Evolutionary conservation across 2,797 vertebrate species (phyloP).

Genomic region (Hypotaenidia okinawae): DNA sequence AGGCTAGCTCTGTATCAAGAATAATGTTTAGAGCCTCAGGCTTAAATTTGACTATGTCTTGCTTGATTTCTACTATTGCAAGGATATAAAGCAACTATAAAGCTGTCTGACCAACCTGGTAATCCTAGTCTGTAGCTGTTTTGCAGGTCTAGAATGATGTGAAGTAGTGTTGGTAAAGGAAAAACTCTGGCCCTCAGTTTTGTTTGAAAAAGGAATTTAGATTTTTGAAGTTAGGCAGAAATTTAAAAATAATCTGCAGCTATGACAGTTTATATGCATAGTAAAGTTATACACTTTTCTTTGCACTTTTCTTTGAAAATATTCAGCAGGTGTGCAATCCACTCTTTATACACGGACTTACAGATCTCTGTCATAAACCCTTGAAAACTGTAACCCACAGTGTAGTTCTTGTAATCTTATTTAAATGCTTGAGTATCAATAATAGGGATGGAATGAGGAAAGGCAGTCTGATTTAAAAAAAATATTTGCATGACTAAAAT

Average conservation of each 20-base stretch:
- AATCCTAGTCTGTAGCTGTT: not conserved
- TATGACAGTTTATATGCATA: not conserved
- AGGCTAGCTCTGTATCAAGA: conserved; percentile 34
- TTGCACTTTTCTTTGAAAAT: not conserved
- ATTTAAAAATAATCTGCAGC: not conserved
- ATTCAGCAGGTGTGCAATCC: not conserved
- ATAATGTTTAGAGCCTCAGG: conserved; percentile 7
- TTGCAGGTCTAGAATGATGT: not conserved
- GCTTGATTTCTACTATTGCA: not conserved
- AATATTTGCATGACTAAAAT: not conserved
- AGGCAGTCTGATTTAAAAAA: not conserved
- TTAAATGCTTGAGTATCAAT: not conserved
- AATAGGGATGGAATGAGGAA: not conserved
- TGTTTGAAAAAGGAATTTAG: not conserved
- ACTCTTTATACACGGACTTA: not conserved
- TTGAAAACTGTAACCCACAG: not conserved
- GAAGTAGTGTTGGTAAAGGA: not conserved
- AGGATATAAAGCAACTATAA: conserved; percentile 20
- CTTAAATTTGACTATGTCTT: conserved; percentile 43
- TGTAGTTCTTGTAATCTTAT: not conserved
- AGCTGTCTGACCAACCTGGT: conserved; percentile 16
- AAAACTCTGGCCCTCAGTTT: accelerated
- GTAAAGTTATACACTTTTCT: not conserved
- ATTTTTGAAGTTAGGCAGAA: not conserved
- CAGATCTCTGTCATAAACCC: not conserved